These are phyloP conservation scores for Lanius ludovicianus DNA, from an alignment of 2,113 vertebrate species.

Conservation along the genomic window DNA sequence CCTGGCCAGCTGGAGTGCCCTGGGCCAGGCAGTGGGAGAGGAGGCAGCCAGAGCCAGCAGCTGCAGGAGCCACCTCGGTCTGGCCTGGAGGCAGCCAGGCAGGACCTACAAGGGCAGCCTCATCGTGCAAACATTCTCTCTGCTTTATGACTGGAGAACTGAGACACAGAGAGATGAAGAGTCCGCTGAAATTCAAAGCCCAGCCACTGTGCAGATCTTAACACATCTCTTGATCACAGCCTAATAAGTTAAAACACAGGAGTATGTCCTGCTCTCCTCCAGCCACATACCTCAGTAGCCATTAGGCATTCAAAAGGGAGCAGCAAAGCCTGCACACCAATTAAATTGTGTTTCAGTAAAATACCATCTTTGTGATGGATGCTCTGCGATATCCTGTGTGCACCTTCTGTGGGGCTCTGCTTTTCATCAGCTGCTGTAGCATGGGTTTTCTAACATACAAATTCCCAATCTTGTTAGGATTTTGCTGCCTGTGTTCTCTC, in stretches of 20 bases:
- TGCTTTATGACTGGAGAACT: neutral
- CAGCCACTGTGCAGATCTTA: neutral
- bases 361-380: neutral
- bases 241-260: neutral
- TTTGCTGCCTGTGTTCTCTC: neutral
- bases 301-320: neutral
- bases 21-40: neutral
- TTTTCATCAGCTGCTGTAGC: neutral
- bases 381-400: neutral
- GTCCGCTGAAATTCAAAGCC: neutral
- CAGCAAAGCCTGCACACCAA: neutral
- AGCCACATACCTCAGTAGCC: neutral
- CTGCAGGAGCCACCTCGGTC: neutral
- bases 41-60: neutral
- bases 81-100: neutral
- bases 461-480: neutral
- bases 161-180: fast-evolving
- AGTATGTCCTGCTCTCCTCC: neutral
- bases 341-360: neutral
- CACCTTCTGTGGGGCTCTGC: neutral
- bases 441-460: neutral
- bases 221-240: neutral
- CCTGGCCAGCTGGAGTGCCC: neutral
- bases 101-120: neutral
- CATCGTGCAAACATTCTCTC: neutral